Percentiles rank a stretch among this genome's conserved stretches.
Evolutionary conservation across 2,888 invertebrate genomes (phyloP).

Genomic region (Osmoderma eremita): DNA sequence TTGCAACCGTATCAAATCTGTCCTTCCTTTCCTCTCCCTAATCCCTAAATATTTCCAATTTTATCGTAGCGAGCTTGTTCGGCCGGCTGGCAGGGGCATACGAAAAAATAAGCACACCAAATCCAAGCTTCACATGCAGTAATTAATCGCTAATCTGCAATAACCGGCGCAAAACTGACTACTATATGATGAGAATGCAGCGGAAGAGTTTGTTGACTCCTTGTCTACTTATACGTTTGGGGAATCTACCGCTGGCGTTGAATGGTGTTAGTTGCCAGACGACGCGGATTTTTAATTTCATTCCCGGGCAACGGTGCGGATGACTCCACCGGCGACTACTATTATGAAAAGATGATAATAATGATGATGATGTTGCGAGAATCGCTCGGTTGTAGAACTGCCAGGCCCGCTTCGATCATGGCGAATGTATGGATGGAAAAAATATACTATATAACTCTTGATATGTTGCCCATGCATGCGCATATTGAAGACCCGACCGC

Average conservation of each 20-base stretch:
- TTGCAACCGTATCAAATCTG: too few relatives aligned
- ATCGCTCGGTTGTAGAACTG: constrained; percentile 14
- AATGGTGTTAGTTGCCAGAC: constrained; percentile 27
- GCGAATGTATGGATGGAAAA: constrained; percentile 3
- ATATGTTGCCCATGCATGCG: constrained; percentile 10
- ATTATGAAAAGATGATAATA: background rate
- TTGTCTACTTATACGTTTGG: background rate
- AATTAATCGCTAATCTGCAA: constrained; percentile 58
- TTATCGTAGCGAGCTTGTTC: too few relatives aligned
- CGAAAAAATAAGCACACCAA: too few relatives aligned
- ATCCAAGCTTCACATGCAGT: constrained; percentile 55
- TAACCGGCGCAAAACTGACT: constrained; percentile 49
- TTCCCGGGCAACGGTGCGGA: constrained; percentile 39
- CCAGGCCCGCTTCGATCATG: background rate
- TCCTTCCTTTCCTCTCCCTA: too few relatives aligned
- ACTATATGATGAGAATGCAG: constrained; percentile 6
- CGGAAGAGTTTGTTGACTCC: constrained; percentile 48
- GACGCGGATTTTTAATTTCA: constrained; percentile 48
- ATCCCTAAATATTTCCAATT: too few relatives aligned
- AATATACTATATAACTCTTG: background rate
- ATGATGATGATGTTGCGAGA: constrained; percentile 32
- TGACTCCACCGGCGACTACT: constrained; percentile 17
- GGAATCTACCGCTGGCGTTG: constrained; percentile 16
- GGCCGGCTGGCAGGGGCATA: constrained; percentile 26
- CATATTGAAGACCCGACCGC: too few relatives aligned